Conservation (phyloP, 1,140 invertebrate species). For the Portunus trituberculatus region DNA sequence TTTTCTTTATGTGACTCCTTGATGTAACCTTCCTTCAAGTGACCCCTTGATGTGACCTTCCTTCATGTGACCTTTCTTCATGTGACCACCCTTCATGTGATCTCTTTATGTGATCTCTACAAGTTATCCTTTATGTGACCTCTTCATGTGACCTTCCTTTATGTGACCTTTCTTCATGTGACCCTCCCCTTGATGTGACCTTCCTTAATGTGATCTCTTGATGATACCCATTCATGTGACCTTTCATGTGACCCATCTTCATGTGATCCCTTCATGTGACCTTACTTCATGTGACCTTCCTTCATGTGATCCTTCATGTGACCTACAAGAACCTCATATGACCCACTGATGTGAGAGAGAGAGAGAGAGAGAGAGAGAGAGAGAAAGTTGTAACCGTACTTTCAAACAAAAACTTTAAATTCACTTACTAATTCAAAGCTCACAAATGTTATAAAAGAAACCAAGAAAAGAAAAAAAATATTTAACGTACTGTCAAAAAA, state of each 20-base stretch:
- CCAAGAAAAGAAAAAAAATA: neutral
- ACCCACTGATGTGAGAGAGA: neutral
- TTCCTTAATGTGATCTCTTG: no score
- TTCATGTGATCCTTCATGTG: neutral
- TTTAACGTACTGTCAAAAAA: neutral
- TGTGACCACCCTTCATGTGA: neutral
- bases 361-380: slow-evolving; percentile 35
- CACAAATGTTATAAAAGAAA: neutral
- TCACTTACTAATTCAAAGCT: neutral
- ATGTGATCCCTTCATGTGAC: no score
- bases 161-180: neutral
- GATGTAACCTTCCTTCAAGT: no score
- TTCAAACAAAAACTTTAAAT: neutral
- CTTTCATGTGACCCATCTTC: neutral
- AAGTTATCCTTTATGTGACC: neutral
- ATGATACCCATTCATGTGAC: neutral
- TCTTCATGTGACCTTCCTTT: neutral
- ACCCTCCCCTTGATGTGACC: neutral
- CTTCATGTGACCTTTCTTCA: neutral
- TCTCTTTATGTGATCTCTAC: no score
- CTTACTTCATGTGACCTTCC: neutral
- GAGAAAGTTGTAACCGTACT: neutral
- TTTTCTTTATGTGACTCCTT: no score
- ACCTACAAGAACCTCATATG: no score
- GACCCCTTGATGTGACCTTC: neutral